These are phyloP conservation scores for Morpho deidamia DNA, from an alignment of 2,888 invertebrate genomes.

Conservation along the genomic window DNA sequence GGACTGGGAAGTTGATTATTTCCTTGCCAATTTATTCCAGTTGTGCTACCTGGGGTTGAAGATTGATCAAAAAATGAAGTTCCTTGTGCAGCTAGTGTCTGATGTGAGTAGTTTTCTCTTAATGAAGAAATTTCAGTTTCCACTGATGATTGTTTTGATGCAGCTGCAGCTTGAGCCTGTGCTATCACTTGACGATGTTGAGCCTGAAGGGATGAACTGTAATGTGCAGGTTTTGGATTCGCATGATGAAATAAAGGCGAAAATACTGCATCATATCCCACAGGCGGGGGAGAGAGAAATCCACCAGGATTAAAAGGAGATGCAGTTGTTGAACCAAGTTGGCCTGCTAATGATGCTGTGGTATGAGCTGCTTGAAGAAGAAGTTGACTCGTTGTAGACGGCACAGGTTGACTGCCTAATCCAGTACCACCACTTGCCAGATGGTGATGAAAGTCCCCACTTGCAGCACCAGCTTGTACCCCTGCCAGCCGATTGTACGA, in stretches of 20 bases:
- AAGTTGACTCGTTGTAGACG: constrained; percentile 83
- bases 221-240: constrained; percentile 85
- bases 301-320: constrained; percentile 84
- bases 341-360: constrained; percentile 79
- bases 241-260: constrained; percentile 90
- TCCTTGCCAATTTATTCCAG: constrained; percentile 85
- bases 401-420: constrained; percentile 74
- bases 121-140: constrained; percentile 78
- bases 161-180: constrained; percentile 74
- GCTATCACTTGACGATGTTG: constrained; percentile 84
- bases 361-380: constrained; percentile 82
- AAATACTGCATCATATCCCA: constrained; percentile 90
- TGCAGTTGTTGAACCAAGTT: constrained; percentile 80
- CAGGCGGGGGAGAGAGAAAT: constrained; percentile 86
- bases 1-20: constrained; percentile 84
- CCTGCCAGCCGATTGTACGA: constrained; percentile 90
- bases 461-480: constrained; percentile 82
- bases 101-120: constrained; percentile 80
- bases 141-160: constrained; percentile 75
- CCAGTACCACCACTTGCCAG: constrained; percentile 79
- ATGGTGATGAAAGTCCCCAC: constrained; percentile 83
- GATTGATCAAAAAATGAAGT: constrained; percentile 83
- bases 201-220: constrained; percentile 80
- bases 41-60: constrained; percentile 67
- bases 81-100: constrained; percentile 77